Evolutionary conservation across 1,140 invertebrate species (phyloP).

Genomic region (Pogonomyrmex californicus): DNA sequence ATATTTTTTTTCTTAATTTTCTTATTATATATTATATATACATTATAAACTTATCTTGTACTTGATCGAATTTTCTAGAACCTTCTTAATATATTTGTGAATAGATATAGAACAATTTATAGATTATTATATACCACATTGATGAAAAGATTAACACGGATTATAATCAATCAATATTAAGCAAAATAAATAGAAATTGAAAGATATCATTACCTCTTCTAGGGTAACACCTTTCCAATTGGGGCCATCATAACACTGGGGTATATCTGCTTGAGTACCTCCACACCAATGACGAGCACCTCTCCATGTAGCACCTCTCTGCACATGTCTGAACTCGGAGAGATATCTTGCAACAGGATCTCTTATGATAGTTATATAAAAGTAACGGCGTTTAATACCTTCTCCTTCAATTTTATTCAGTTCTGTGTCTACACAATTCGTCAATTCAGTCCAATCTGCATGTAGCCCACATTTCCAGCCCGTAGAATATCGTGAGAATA

Average conservation of each 20-base stretch:
- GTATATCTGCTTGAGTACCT: slow-evolving; percentile 93
- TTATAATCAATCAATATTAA: background rate
- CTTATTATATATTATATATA: too few species aligned
- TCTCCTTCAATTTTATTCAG: slow-evolving; percentile 95
- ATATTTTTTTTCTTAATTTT: too few species aligned
- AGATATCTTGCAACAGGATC: slow-evolving; percentile 97
- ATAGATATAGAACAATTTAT: slow-evolving; percentile 28
- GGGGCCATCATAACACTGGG: slow-evolving; percentile 92
- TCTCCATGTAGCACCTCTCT: slow-evolving; percentile 99
- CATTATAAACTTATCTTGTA: too few species aligned
- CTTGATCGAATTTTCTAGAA: too few species aligned
- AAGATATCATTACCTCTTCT: slow-evolving; percentile 80
- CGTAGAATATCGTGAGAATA: slow-evolving; percentile 99
- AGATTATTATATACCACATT: slow-evolving; percentile 38
- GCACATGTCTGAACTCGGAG: slow-evolving; percentile 98
- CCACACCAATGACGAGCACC: slow-evolving; percentile 95
- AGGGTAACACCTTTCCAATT: slow-evolving; percentile 89
- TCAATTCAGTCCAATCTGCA: slow-evolving; percentile 99
- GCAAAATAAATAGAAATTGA: background rate
- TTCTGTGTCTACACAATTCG: slow-evolving; percentile 95
- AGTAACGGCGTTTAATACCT: slow-evolving; percentile 94
- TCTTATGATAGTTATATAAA: slow-evolving; percentile 98
- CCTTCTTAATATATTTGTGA: slow-evolving; percentile 66
- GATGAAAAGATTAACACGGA: background rate
- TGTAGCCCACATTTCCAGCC: slow-evolving; percentile 99